Percentiles rank a stretch among this genome's conserved stretches.
phyloP scores from a whole-genome alignment of 2,113 vertebrate genomes.

The Tachycineta bicolor region DNA sequence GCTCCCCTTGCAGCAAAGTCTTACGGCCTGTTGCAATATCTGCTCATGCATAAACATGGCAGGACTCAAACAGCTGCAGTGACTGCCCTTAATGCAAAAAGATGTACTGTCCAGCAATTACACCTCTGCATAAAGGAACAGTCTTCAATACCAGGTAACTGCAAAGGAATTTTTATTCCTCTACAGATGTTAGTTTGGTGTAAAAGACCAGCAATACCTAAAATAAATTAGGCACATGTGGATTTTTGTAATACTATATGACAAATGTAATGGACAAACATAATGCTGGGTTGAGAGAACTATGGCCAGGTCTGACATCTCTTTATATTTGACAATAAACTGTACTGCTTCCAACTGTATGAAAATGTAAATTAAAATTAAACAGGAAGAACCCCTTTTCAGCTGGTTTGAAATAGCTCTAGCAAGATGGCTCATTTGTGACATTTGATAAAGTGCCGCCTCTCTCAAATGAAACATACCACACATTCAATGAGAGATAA shows the following conservation, averaged over 20 bases:
- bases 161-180: not conserved
- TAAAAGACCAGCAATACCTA: not conserved
- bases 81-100: not conserved
- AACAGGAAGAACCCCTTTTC: not conserved
- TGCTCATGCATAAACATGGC: not conserved
- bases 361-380: not conserved
- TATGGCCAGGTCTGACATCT: accelerated
- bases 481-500: not conserved
- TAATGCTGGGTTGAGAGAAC: not conserved
- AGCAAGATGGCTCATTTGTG: not conserved
- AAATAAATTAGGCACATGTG: not conserved
- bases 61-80: not conserved
- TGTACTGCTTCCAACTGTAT: not conserved
- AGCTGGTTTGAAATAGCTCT: not conserved
- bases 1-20: not conserved
- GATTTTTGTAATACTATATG: not conserved
- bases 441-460: not conserved
- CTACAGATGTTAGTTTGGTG: not conserved
- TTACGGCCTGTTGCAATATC: not conserved
- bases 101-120: not conserved
- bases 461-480: not conserved
- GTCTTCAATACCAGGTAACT: not conserved
- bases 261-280: not conserved
- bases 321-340: not conserved
- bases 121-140: not conserved